Percentiles rank a stretch among this genome's conserved stretches.
These are phyloP conservation scores for Orthonychiurus folsomi DNA, from an alignment of 2,888 invertebrate species.

Conservation along the genomic window DNA sequence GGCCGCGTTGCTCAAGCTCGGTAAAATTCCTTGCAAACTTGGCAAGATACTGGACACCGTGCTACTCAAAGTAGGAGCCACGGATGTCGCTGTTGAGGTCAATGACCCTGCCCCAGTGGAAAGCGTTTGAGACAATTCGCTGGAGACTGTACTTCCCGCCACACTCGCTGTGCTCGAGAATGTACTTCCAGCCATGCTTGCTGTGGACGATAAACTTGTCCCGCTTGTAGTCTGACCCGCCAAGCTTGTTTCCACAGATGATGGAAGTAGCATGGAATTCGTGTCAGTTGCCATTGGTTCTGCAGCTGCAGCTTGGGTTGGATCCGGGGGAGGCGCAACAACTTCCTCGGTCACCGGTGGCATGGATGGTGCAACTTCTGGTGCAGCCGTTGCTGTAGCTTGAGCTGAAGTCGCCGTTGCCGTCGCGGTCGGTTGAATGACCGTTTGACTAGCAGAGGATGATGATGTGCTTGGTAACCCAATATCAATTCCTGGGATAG, in stretches of 20 bases:
- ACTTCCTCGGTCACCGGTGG: background rate
- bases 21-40: constrained; percentile 9
- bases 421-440: background rate
- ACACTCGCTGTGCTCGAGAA: background rate
- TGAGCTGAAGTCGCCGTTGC: background rate
- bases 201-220: background rate
- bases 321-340: background rate
- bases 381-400: background rate
- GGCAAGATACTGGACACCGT: background rate
- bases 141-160: background rate
- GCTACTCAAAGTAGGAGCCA: constrained; percentile 12
- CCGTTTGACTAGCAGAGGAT: no score
- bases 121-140: background rate
- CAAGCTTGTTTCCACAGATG: constrained; percentile 2
- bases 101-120: constrained; percentile 6
- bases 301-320: constrained; percentile 11
- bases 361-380: background rate
- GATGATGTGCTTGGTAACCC: background rate
- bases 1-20: background rate
- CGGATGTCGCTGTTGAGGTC: constrained; percentile 3
- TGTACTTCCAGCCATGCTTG: background rate
- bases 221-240: background rate
- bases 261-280: constrained; percentile 7
- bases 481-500: constrained; percentile 10
- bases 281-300: constrained; percentile 5